phyloP scores from a whole-genome alignment of 2,888 invertebrate genomes.

The Oscheius sp. region DNA sequence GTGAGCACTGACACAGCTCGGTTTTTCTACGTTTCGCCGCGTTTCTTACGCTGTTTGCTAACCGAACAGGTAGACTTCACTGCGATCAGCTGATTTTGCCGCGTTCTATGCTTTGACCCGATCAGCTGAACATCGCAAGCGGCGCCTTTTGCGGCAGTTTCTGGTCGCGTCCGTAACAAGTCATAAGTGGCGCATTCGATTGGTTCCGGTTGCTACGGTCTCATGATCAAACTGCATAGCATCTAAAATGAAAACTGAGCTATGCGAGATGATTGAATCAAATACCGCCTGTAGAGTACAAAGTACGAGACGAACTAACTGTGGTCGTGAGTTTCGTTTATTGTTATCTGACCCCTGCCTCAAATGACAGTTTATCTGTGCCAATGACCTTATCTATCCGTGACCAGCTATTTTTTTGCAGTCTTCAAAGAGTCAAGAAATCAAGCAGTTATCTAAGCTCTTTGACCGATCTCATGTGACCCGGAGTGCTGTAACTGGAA shows the following conservation, averaged over 20 bases:
- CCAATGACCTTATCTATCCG: neutral
- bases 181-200: conserved; percentile 23
- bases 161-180: conserved; percentile 8
- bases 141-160: neutral
- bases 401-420: neutral
- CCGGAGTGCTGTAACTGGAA: conserved; percentile 28
- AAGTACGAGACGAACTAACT: too few relatives aligned
- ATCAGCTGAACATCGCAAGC: conserved; percentile 25
- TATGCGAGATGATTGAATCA: neutral
- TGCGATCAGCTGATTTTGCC: conserved; percentile 32
- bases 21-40: conserved; percentile 12
- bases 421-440: neutral
- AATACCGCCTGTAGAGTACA: too few relatives aligned
- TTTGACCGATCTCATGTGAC: conserved; percentile 30
- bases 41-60: conserved; percentile 27
- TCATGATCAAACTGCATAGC: neutral
- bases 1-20: neutral
- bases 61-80: conserved; percentile 21
- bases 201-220: neutral
- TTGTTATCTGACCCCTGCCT: neutral
- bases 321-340: neutral
- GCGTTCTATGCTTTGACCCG: neutral
- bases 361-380: neutral
- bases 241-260: neutral
- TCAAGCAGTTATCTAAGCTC: conserved; percentile 9